Evolutionary conservation across 1,140 invertebrate species (phyloP).

Genomic region (Drosophila bocki): DNA sequence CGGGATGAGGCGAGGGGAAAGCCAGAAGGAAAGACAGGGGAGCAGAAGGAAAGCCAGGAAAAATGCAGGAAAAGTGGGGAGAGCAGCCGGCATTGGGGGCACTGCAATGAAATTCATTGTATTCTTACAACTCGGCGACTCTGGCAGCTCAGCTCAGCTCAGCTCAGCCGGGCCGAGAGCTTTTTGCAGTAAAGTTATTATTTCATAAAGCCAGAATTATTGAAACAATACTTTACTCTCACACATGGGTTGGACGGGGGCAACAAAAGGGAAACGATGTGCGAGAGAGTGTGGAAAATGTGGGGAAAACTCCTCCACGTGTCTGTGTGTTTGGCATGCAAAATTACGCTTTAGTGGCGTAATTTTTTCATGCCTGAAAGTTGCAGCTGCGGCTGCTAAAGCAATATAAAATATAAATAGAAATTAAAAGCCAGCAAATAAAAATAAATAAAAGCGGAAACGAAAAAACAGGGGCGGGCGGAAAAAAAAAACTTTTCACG

Average conservation of each 20-base stretch:
- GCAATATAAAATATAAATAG: slow-evolving; percentile 81
- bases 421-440: slow-evolving; percentile 82
- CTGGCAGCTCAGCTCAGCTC: slow-evolving; percentile 54
- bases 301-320: slow-evolving; percentile 30
- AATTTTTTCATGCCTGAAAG: slow-evolving; percentile 69
- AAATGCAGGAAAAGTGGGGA: slow-evolving; percentile 11
- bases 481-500: slow-evolving; percentile 46
- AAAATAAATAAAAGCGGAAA: slow-evolving; percentile 62
- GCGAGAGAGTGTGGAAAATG: slow-evolving; percentile 16
- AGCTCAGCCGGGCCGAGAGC: slow-evolving; percentile 52
- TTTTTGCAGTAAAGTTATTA: slow-evolving; percentile 83
- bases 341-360: slow-evolving; percentile 81
- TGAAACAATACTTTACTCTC: slow-evolving; percentile 82
- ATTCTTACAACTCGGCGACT: slow-evolving; percentile 73
- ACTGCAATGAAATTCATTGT: slow-evolving; percentile 75
- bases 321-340: slow-evolving; percentile 63
- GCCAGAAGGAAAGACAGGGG: not conserved
- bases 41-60: slow-evolving; percentile 7
- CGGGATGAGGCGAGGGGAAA: not conserved
- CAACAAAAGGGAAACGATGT: slow-evolving; percentile 3
- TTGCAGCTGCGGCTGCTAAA: slow-evolving; percentile 72
- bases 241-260: slow-evolving; percentile 49
- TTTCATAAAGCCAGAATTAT: slow-evolving; percentile 85
- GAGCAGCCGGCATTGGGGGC: slow-evolving; percentile 2
- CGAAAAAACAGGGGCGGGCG: slow-evolving; percentile 1